These are phyloP conservation scores for Apoderus coryli DNA, from an alignment of 2,888 invertebrate genomes.

Conservation along the genomic window DNA sequence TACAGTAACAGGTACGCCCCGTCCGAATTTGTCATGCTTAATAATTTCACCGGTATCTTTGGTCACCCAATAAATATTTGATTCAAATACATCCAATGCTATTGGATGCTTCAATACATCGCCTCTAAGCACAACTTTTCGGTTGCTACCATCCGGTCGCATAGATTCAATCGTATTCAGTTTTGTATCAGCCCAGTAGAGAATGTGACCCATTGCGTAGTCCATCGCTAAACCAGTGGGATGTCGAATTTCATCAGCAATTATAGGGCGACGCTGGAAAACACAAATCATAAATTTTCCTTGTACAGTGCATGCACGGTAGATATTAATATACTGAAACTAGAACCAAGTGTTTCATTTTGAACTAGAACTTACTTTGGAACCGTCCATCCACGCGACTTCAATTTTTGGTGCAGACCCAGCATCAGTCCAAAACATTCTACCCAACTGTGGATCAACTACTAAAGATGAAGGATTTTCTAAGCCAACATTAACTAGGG, in stretches of 20 bases:
- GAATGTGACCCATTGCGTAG: slow-evolving; percentile 70
- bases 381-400: slow-evolving; percentile 93
- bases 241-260: slow-evolving; percentile 65
- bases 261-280: slow-evolving; percentile 64
- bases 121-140: slow-evolving; percentile 60
- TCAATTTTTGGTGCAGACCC: slow-evolving; percentile 88
- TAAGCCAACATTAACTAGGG: slow-evolving; percentile 62
- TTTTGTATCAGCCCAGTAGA: slow-evolving; percentile 96
- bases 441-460: slow-evolving; percentile 72
- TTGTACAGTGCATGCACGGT: too few species aligned
- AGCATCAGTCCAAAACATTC: slow-evolving; percentile 89
- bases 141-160: slow-evolving; percentile 62
- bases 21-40: slow-evolving; percentile 90
- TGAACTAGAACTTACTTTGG: too few species aligned
- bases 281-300: too few species aligned
- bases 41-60: slow-evolving; percentile 75
- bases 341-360: too few species aligned
- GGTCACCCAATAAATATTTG: slow-evolving; percentile 85
- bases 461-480: slow-evolving; percentile 82
- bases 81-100: slow-evolving; percentile 88
- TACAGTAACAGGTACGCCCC: slow-evolving; percentile 75
- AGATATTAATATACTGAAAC: too few species aligned
- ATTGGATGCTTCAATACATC: slow-evolving; percentile 64
- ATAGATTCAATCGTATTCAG: slow-evolving; percentile 79
- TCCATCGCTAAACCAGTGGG: slow-evolving; percentile 88